Evolutionary conservation across 30 jellyfish, hydroid and myxozoan genomes (phyloP), one percentile per base, ranked within the genome.

Genomic region (Turritopsis rubra): DNA sequence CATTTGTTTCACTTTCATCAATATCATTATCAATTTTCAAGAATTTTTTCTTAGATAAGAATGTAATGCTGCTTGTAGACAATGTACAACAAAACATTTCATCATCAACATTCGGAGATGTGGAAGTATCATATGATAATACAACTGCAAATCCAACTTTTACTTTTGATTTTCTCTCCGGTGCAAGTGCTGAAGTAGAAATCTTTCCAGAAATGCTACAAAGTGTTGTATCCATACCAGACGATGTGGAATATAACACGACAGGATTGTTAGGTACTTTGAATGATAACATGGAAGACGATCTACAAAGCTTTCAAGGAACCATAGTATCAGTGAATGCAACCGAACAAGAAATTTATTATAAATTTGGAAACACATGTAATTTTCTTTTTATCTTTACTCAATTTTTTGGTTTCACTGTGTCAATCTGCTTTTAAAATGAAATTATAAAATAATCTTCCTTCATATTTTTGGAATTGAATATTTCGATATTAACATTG

Each of bases 311-410:
- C 27, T 84, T 84, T 7, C 68, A 86, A 41, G 94, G 94, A 0
- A 71, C 85, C 27, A 18, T 53, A 21, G 30, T 86, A 20, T 79
- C 89, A 24, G 9, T 52, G 8, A 72, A 86, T 65, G 29, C 88
- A 22, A 28, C 85, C 0, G 87, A 86, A 70, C 31, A 73, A 23
- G 75, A 54, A 25, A 86, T 86, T 29, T 86, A 86, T 28, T 72
- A 86, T 79, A 70, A 86, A 20, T 86, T 86, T 52, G 94, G 92
- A 26, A 65, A n/a, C 77, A 54, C 27, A 24, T 85, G 91, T 85
- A 53, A 85, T 85, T 52, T 52, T 41, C 20, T 9, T 25, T 31
- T 18, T 54, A 19, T 30, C 16, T 21, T n/a, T 7, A 24, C 8
- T 8, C 7, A 7, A 7, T 28, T 74, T 24, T 74, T 21, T n/a